A percentile compares a stretch with the other conserved stretches of the same genome.
phyloP scores from a whole-genome alignment of 2,888 invertebrate genomes.

The Listrodromus nycthemerus region DNA sequence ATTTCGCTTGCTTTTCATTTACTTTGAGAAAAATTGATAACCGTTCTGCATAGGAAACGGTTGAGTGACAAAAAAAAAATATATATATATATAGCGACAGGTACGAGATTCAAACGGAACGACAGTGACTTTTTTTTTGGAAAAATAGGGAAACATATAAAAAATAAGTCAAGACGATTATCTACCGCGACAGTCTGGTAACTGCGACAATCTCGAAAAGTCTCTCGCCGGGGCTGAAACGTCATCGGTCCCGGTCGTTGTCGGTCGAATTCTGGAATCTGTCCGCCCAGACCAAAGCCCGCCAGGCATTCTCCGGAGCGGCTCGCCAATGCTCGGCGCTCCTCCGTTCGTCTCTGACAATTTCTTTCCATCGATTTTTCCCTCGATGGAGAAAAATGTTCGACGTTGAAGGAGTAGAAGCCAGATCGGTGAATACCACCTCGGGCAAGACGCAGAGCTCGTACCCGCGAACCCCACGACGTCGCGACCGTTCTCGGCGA shows the following conservation, averaged over 20 bases:
- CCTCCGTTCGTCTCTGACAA: conserved; percentile 50
- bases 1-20: background rate
- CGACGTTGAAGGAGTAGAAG: conserved; percentile 24
- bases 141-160: background rate
- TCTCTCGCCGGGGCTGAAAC: conserved; percentile 44
- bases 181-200: conserved; percentile 22
- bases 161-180: background rate
- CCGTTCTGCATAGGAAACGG: background rate
- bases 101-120: background rate
- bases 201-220: conserved; percentile 51
- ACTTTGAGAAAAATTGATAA: background rate
- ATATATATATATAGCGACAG: no score
- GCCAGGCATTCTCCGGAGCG: conserved; percentile 57
- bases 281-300: conserved; percentile 46
- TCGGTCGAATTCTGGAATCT: conserved; percentile 54
- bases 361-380: conserved; percentile 64
- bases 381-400: conserved; percentile 24
- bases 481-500: conserved; percentile 17
- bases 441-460: conserved; percentile 31
- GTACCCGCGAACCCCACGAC: conserved; percentile 17
- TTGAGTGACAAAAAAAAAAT: background rate
- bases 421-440: conserved; percentile 39
- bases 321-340: background rate
- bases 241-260: conserved; percentile 47
- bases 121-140: background rate